Conservation (phyloP, 2,888 invertebrate genomes). For the Lochmaea crataegi region DNA sequence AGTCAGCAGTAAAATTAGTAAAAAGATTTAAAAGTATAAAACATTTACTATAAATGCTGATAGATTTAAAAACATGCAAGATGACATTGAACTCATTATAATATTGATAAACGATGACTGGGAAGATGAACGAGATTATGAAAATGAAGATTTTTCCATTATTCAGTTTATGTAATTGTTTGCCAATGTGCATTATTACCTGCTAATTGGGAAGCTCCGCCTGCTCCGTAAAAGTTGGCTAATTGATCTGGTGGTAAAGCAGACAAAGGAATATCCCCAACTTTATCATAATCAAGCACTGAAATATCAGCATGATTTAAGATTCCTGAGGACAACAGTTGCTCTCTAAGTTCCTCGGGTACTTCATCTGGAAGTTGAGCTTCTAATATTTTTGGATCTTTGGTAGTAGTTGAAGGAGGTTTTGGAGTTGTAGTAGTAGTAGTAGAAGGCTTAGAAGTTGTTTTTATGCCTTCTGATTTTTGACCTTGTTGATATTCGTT, state of each 20-base stretch:
- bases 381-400: conserved; percentile 70
- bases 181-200: conserved; percentile 38
- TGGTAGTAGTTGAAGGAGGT: conserved; percentile 63
- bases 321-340: conserved; percentile 86
- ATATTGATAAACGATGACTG: too few relatives aligned
- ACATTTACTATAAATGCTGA: too few relatives aligned
- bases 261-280: conserved; percentile 86
- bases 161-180: too few relatives aligned
- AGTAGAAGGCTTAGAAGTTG: conserved; percentile 52
- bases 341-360: conserved; percentile 86
- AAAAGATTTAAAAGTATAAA: too few relatives aligned
- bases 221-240: conserved; percentile 88
- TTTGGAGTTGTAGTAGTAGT: conserved; percentile 66
- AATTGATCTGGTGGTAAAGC: conserved; percentile 87
- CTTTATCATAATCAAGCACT: conserved; percentile 87
- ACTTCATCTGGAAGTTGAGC: conserved; percentile 84
- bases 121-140: too few relatives aligned
- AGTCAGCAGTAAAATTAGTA: neutral
- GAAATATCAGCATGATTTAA: conserved; percentile 89
- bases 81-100: too few relatives aligned
- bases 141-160: too few relatives aligned
- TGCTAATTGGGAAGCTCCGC: conserved; percentile 69
- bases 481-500: conserved; percentile 38
- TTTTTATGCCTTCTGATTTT: conserved; percentile 43
- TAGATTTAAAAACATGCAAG: too few relatives aligned